These are phyloP conservation scores for Mallotus villosus DNA, from an alignment of 2,797 vertebrate species.

Conservation along the genomic window DNA sequence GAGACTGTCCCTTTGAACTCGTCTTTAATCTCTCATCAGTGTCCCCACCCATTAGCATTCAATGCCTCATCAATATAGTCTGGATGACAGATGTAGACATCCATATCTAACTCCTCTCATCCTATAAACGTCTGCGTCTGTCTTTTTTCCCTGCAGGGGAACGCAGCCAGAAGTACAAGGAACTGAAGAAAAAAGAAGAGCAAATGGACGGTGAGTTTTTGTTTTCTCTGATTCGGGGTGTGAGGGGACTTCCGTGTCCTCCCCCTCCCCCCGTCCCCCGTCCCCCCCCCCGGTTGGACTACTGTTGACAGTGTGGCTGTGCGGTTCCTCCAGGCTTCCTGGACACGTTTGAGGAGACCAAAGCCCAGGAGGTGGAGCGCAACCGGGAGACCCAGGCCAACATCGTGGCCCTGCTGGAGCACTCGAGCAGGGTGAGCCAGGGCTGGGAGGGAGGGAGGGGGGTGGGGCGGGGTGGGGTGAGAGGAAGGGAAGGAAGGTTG, in stretches of 20 bases:
- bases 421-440: constrained; percentile 83
- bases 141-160: constrained; percentile 76
- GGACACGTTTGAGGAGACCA: constrained; percentile 81
- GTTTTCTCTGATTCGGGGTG: background rate
- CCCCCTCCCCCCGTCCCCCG: background rate
- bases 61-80: too few species aligned
- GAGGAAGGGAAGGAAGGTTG: background rate
- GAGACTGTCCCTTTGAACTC: too few species aligned
- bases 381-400: constrained; percentile 78
- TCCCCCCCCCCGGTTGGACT: background rate
- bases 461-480: background rate
- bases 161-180: constrained; percentile 90
- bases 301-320: background rate
- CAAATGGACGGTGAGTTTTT: constrained; percentile 91
- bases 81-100: too few species aligned
- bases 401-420: constrained; percentile 85
- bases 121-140: background rate
- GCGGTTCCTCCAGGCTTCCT: constrained; percentile 77
- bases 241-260: too few species aligned
- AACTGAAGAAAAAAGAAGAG: constrained; percentile 90
- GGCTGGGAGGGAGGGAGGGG: background rate
- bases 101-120: too few species aligned
- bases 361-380: constrained; percentile 76
- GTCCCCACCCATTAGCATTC: too few species aligned
- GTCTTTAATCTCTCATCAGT: too few species aligned